Evolutionary conservation across 1,140 invertebrate species (phyloP).

Genomic region (Eufriesea mexicana): DNA sequence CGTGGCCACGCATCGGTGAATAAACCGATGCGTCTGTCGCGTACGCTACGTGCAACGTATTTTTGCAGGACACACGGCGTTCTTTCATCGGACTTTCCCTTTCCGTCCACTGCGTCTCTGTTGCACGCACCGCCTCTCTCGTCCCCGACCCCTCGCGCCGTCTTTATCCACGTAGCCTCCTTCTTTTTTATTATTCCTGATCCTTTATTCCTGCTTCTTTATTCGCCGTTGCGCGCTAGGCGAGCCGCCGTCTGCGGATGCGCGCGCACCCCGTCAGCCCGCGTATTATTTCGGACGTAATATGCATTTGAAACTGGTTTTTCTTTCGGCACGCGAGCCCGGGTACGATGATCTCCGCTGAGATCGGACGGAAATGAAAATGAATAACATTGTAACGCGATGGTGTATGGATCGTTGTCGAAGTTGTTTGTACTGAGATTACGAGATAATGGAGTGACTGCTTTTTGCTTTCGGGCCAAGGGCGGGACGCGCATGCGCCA

Average conservation of each 20-base stretch:
- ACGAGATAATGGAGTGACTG: neutral
- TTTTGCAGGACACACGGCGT: slow-evolving; percentile 67
- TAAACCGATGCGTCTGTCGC: slow-evolving; percentile 33
- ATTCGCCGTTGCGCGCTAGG: slow-evolving; percentile 30
- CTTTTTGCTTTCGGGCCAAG: too few species aligned
- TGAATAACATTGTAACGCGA: neutral
- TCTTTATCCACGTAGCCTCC: slow-evolving; percentile 24
- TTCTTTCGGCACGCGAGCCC: neutral
- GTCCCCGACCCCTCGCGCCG: neutral
- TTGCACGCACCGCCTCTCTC: slow-evolving; percentile 6
- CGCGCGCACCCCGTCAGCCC: too few species aligned
- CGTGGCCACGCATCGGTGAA: slow-evolving; percentile 30
- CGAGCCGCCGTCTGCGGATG: neutral
- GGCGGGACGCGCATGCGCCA: neutral
- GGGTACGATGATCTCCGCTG: neutral
- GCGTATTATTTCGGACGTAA: slow-evolving; percentile 13
- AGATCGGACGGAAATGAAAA: slow-evolving; percentile 4
- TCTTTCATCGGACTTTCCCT: slow-evolving; percentile 49
- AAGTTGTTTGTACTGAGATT: neutral
- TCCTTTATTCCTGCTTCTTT: slow-evolving; percentile 41
- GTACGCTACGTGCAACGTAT: slow-evolving; percentile 66
- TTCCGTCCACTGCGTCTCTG: slow-evolving; percentile 13
- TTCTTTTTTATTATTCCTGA: slow-evolving; percentile 30
- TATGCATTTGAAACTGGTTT: slow-evolving; percentile 48
- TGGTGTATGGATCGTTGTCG: neutral